These are phyloP conservation scores for Lophotis ruficrista DNA, from an alignment of 2,113 vertebrate species.

Conservation along the genomic window DNA sequence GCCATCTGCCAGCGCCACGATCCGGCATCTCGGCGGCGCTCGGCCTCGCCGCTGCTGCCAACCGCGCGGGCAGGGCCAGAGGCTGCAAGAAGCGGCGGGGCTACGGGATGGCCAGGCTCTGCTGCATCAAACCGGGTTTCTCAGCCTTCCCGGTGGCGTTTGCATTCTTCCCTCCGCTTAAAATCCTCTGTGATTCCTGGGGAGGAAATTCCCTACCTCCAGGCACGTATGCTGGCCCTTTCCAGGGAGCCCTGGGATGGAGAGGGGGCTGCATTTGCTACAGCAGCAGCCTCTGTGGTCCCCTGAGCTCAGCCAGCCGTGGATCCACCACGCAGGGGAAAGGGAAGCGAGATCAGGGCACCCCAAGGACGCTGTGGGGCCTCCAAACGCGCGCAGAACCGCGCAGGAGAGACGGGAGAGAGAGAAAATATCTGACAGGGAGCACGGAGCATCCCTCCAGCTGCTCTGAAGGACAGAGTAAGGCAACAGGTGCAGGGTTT, in stretches of 20 bases:
- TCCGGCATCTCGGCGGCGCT: not conserved
- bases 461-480: not conserved
- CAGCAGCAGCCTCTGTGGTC: not conserved
- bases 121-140: not conserved
- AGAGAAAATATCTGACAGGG: not conserved
- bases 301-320: not conserved
- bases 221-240: not conserved
- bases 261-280: not conserved
- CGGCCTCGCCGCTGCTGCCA: not conserved
- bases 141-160: not conserved
- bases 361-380: not conserved
- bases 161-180: not conserved
- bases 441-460: not conserved
- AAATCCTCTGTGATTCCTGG: not conserved
- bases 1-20: not conserved
- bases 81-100: not conserved
- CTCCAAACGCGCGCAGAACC: not conserved
- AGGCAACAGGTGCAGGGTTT: not conserved
- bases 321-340: not conserved
- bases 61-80: not conserved
- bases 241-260: not conserved
- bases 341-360: not conserved
- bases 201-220: not conserved
- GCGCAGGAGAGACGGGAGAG: fast-evolving
- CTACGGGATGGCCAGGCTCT: not conserved